Conservation (phyloP, 2,888 invertebrate genomes). For the Coremacera marginata region DNA sequence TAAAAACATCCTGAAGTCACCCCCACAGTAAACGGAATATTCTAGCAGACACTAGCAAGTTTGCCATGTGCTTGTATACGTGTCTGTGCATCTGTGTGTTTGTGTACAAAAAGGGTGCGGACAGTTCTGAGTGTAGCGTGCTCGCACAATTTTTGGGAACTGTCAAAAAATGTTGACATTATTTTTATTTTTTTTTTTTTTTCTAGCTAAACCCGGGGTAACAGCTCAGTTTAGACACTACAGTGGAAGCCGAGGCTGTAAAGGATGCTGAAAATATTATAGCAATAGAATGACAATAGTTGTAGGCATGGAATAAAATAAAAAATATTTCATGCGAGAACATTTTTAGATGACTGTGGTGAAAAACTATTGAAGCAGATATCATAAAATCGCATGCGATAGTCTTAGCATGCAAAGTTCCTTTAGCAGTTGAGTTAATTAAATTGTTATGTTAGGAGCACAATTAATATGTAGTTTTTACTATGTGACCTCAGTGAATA, state of each 20-base stretch:
- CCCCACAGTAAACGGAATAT: not conserved
- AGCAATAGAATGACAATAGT: not conserved
- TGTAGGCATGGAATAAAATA: not conserved
- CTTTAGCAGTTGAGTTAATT: too few relatives aligned
- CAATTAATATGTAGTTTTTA: too few relatives aligned
- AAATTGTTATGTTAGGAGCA: too few relatives aligned
- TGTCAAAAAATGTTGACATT: conserved; percentile 7
- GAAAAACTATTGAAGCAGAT: too few relatives aligned
- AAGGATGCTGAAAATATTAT: not conserved
- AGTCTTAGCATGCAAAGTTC: too few relatives aligned
- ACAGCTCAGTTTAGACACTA: too few relatives aligned
- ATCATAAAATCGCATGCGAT: too few relatives aligned
- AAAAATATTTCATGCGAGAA: not conserved
- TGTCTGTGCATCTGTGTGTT: not conserved
- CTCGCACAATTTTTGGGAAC: not conserved
- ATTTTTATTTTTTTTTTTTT: not conserved
- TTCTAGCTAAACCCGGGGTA: not conserved
- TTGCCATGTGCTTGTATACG: not conserved
- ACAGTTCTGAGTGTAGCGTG: not conserved
- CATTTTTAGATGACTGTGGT: too few relatives aligned
- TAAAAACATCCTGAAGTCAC: conserved; percentile 5
- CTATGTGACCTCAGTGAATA: too few relatives aligned
- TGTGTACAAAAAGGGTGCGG: conserved; percentile 16
- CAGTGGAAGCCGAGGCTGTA: not conserved
- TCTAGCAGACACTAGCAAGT: not conserved